Conservation (phyloP, 2,888 invertebrate genomes). For the Lasioglossum marginatum region DNA sequence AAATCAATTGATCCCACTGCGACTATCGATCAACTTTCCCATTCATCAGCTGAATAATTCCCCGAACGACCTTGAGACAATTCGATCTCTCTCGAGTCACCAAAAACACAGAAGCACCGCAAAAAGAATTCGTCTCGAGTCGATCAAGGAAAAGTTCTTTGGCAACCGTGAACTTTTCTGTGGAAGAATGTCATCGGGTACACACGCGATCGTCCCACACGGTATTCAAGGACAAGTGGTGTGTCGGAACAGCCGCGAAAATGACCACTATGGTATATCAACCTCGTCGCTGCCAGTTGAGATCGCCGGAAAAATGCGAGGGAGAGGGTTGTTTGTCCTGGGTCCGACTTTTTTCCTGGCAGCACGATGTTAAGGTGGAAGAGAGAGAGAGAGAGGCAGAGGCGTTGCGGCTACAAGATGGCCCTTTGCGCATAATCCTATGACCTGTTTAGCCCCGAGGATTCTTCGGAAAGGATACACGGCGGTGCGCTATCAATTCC, state of each 20-base stretch:
- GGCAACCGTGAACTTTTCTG: neutral
- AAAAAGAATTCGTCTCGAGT: neutral
- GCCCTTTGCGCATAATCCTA: slow-evolving; percentile 72
- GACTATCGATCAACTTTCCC: slow-evolving; percentile 1
- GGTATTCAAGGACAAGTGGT: neutral
- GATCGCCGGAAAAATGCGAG: neutral
- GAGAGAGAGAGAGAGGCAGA: slow-evolving; percentile 23
- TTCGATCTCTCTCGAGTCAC: neutral
- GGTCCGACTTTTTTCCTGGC: slow-evolving; percentile 41
- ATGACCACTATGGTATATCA: neutral
- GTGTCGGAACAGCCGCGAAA: neutral
- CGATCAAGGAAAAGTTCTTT: neutral
- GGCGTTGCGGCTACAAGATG: slow-evolving; percentile 65
- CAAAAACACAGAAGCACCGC: neutral
- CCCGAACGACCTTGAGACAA: neutral
- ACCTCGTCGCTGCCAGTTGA: neutral
- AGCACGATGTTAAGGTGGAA: slow-evolving; percentile 28
- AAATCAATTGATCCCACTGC: neutral
- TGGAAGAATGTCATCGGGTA: neutral
- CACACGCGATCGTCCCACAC: neutral
- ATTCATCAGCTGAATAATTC: neutral
- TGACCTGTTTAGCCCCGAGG: slow-evolving; percentile 72
- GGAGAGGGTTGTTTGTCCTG: slow-evolving; percentile 42
- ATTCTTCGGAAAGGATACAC: slow-evolving; percentile 60
- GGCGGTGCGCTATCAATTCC: slow-evolving; percentile 70